Conservation (phyloP, 35 echinoderm and acorn worm genomes). For the Antedon bifida region DNA sequence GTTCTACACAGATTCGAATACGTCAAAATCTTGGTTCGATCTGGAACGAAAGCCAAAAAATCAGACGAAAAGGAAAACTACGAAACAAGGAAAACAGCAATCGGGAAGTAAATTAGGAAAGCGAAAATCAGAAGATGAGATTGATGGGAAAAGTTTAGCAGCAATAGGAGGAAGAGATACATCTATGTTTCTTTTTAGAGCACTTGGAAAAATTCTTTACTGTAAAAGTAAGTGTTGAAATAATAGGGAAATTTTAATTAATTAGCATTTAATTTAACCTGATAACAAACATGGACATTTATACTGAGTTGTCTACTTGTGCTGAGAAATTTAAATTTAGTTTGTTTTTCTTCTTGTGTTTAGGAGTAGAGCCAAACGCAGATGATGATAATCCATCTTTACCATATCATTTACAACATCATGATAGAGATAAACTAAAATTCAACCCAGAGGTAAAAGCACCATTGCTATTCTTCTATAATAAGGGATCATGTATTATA, state of each 20-base stretch:
- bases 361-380: constrained; percentile 42
- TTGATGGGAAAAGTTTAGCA: constrained; percentile 16
- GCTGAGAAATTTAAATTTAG: not conserved
- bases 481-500: not conserved
- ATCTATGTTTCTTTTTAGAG: constrained; percentile 84
- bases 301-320: not conserved
- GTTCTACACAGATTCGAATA: no score
- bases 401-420: constrained; percentile 54
- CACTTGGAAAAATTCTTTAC: constrained; percentile 83
- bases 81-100: no score
- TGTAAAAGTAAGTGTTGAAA: constrained; percentile 54
- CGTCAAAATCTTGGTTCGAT: no score
- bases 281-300: not conserved
- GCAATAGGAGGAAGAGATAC: constrained; percentile 87
- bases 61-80: no score
- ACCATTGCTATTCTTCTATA: not conserved
- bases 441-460: constrained; percentile 95
- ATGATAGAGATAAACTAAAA: constrained; percentile 74
- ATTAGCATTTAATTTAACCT: no score
- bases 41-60: no score
- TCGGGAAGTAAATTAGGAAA: not conserved
- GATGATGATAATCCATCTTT: constrained; percentile 24
- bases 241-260: not conserved
- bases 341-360: not conserved
- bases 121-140: not conserved